Base-by-base conservation (phyloP, 1,140 invertebrate species). In the Scaptomyza pallida region DNA sequence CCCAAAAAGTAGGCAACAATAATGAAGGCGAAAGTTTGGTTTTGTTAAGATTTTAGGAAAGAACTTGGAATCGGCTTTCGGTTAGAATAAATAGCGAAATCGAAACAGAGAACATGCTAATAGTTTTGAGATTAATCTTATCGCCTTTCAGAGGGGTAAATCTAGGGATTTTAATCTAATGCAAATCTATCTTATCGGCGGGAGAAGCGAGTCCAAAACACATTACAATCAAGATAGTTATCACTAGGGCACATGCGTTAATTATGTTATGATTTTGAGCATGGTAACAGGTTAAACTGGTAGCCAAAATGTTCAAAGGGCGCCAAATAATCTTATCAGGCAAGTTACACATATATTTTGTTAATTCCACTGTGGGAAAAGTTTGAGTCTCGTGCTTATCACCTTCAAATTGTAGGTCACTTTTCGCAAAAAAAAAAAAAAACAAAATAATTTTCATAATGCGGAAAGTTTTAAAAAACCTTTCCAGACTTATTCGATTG, bases 401-500 rank as follows among this genome's bases (percentile, higher is more conserved):
- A 59, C 15, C 0, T 21, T 21, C 2, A 21, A 21, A 21, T 1
- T 30, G 26, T 30, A 30, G 26, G 6, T 30, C 26, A 30, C 6
- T 30, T 30, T 10, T 26, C 23, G 33, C 45, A 2, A 30, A 48
- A 48, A 30, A 23, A 15, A 13, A 12, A 19, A 10, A n/a, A n/a
- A n/a, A n/a, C n/a, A n/a, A n/a, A n/a, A n/a, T n/a, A n/a, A 21
- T 47, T 16, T 51, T 17, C 3, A 6, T 71, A 3, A 41, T 57
- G 47, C 63, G 80, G 80, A 80, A 85, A 85, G 67, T 67, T 85
- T 78, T 73, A 72, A 16, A 37, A 37, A 33, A 56, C 52, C 43
- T 72, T 48, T 44, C 44, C 60, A 61, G 37, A 30, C 33, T 35
- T 19, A 52, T 41, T 21, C 15, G 48, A 40, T 35, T 35, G 41